Conservation (phyloP, 2,888 invertebrate species). For the Papilio elwesi region DNA sequence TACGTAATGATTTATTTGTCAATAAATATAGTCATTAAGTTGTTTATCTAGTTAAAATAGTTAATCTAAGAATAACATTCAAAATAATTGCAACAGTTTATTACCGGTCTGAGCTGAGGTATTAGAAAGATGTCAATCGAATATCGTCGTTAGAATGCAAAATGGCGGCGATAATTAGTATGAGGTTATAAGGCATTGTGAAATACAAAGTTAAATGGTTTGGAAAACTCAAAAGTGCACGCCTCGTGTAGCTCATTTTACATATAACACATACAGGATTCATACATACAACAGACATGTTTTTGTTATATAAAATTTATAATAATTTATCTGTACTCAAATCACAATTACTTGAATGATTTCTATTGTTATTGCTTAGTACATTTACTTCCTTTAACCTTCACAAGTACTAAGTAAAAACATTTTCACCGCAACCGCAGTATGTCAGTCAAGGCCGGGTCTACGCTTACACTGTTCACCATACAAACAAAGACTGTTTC, state of each 20-base stretch:
- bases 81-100: background rate
- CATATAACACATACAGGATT: too few species aligned
- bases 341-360: background rate
- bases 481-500: constrained; percentile 4
- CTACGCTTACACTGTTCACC: background rate
- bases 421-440: constrained; percentile 1
- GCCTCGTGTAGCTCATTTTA: too few species aligned
- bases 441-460: constrained; percentile 15
- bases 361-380: background rate
- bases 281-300: too few species aligned
- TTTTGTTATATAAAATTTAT: too few species aligned
- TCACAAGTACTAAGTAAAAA: constrained; percentile 5
- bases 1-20: background rate
- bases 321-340: background rate
- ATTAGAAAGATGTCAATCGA: too few species aligned
- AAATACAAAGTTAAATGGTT: too few species aligned
- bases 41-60: background rate
- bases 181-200: too few species aligned
- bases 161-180: too few species aligned
- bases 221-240: too few species aligned
- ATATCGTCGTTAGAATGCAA: too few species aligned
- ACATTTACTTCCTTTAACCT: background rate
- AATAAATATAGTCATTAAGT: background rate
- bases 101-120: too few species aligned
- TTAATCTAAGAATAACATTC: background rate